Base-by-base conservation (phyloP, 2,888 invertebrate genomes). In the Scaptomyza polygonia region DNA sequence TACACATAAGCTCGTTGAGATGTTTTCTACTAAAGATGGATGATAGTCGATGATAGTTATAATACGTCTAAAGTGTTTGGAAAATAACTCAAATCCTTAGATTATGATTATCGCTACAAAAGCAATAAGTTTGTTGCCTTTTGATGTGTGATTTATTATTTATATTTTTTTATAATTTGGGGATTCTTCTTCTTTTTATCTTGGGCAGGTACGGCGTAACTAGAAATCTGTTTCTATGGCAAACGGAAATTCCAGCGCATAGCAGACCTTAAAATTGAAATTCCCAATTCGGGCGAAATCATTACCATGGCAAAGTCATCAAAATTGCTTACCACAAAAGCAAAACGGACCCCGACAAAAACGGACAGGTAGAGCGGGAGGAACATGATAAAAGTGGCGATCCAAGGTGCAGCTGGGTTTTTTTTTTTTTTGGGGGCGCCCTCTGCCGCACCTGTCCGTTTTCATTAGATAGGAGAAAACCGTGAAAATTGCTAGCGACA, bases 371-470 rank as follows among this genome's bases (percentile, higher is more conserved):
- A 32, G n/a, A 1, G 5, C n/a, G 32, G 36, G 36, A 5, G 21
- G 14, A 25, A 34, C 52, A 32, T 27, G 39, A 16, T 29, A 66
- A 57, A 48, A 52, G 36, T 54, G 27, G 48, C 49, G n/a, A 49
- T 11, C 18, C 27, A 48, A 16, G 34, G 48, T 27, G 34, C 25
- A 16, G 14, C 16, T 11, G n/a, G 14, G n/a, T n/a, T n/a, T n/a
- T n/a, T n/a, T n/a, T n/a, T n/a, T n/a, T 36, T 27, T 25, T 25
- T 21, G 4, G 4, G 49, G 34, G 63, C 39, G 63, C 39, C 61
- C 67, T 30, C n/a, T 36, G 40, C 32, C 49, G 69, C 86, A 81
- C 80, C 83, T 83, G 86, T 74, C 83, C 69, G 59, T 72, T 72
- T 69, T 83, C 83, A 83, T 83, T 85, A 72, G 14, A 49, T 3